Conservation (phyloP, 2,888 invertebrate genomes). For the Monopis laevigella region DNA sequence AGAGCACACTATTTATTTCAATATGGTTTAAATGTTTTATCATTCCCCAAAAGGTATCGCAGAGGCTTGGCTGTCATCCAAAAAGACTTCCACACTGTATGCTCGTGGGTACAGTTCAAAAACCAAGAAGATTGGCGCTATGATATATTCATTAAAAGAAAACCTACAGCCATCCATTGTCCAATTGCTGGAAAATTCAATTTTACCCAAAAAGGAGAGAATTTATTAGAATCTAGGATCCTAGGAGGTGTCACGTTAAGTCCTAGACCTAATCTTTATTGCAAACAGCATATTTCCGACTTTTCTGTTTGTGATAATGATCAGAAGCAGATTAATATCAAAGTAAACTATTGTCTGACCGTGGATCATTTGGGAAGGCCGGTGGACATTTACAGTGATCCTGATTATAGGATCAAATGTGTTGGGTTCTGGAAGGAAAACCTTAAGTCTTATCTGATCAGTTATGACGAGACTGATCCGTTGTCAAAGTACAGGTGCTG, state of each 20-base stretch:
- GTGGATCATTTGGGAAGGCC: constrained; percentile 95
- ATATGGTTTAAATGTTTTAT: no score
- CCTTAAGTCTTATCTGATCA: constrained; percentile 93
- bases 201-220: constrained; percentile 92
- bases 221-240: constrained; percentile 91
- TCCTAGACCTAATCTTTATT: constrained; percentile 91
- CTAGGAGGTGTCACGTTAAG: constrained; percentile 94
- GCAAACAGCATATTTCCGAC: constrained; percentile 93
- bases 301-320: constrained; percentile 96
- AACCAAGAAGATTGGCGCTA: constrained; percentile 89
- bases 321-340: constrained; percentile 92
- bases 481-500: constrained; percentile 96
- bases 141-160: constrained; percentile 83
- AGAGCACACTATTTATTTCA: no score
- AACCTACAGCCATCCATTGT: constrained; percentile 92
- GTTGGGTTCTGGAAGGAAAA: constrained; percentile 99
- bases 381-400: constrained; percentile 95
- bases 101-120: constrained; percentile 93
- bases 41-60: constrained; percentile 70
- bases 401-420: constrained; percentile 96
- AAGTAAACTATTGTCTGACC: constrained; percentile 96
- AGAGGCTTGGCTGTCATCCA: constrained; percentile 89
- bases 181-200: constrained; percentile 97
- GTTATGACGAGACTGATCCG: constrained; percentile 95
- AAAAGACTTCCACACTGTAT: constrained; percentile 91